Conservation (phyloP, 2,113 vertebrate species). For the Pionites leucogaster region DNA sequence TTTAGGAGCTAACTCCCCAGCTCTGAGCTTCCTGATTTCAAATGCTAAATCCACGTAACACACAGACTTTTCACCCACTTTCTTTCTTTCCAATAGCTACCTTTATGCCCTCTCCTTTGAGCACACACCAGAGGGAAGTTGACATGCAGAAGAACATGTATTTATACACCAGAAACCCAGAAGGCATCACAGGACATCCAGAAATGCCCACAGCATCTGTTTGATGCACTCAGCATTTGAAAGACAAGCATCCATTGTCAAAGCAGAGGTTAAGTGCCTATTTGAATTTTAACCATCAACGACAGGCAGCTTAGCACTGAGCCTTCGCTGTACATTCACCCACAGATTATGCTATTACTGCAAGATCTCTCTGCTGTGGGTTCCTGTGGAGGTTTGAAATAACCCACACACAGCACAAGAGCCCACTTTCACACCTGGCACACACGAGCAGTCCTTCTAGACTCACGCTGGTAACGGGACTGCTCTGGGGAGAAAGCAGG, state of each 20-base stretch:
- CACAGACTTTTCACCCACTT: not conserved
- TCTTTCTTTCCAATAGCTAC: not conserved
- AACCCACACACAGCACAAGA: rapidly evolving
- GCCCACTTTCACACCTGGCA: rapidly evolving
- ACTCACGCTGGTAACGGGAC: rapidly evolving
- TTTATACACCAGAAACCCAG: not conserved
- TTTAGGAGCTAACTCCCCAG: not conserved
- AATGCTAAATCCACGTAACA: not conserved
- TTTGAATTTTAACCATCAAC: rapidly evolving
- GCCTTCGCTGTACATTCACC: rapidly evolving
- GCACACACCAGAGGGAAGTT: not conserved
- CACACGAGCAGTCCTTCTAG: rapidly evolving
- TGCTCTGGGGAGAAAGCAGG: not conserved
- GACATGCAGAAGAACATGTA: not conserved
- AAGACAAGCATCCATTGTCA: not conserved
- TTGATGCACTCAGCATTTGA: not conserved
- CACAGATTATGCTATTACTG: rapidly evolving
- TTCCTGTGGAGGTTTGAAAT: not conserved
- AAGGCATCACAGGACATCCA: not conserved
- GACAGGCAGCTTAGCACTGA: not conserved
- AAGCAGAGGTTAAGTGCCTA: not conserved
- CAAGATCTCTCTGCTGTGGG: not conserved
- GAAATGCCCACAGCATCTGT: not conserved
- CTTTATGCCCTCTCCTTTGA: not conserved
- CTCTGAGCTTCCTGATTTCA: not conserved